Percentiles rank a stretch among this genome's conserved stretches.
Conservation (phyloP, 2,888 invertebrate species). For the Eupeodes luniger region DNA sequence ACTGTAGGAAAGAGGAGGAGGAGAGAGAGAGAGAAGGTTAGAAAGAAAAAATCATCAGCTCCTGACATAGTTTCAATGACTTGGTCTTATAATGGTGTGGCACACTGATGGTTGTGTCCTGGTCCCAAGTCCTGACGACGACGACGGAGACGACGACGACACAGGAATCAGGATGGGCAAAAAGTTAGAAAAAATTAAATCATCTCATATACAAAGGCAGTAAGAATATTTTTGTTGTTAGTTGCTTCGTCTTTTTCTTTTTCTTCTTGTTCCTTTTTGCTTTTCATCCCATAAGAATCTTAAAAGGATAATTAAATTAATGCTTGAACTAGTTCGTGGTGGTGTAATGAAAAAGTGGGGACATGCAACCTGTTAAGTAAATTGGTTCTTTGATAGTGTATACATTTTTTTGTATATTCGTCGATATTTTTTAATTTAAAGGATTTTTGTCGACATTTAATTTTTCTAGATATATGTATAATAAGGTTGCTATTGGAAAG, state of each 20-base stretch:
- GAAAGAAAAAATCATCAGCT: slow-evolving; percentile 21
- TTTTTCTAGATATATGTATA: background rate
- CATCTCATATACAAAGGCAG: slow-evolving; percentile 32
- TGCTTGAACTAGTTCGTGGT: slow-evolving; percentile 59
- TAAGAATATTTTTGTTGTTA: background rate
- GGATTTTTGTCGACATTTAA: slow-evolving; percentile 33
- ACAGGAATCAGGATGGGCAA: background rate
- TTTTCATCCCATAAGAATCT: slow-evolving; percentile 40
- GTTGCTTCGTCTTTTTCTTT: background rate
- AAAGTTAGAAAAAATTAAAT: slow-evolving; percentile 42
- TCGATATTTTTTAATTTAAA: background rate
- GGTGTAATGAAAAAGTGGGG: slow-evolving; percentile 40
- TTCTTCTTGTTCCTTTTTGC: background rate
- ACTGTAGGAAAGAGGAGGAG: background rate
- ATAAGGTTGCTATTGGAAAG: slow-evolving; percentile 14
- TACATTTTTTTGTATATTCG: background rate
- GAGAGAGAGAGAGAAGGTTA: background rate
- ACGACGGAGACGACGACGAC: no score
- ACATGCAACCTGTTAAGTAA: slow-evolving; percentile 68
- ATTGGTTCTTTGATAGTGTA: slow-evolving; percentile 64
- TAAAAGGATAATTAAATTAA: slow-evolving; percentile 73
- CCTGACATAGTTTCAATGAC: slow-evolving; percentile 60
- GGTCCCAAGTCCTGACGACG: slow-evolving; percentile 4
- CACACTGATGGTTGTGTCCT: background rate
- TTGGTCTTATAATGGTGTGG: slow-evolving; percentile 16